These are phyloP conservation scores for Sarcophaga subvicina DNA, from an alignment of 2,888 invertebrate genomes.

Conservation along the genomic window DNA sequence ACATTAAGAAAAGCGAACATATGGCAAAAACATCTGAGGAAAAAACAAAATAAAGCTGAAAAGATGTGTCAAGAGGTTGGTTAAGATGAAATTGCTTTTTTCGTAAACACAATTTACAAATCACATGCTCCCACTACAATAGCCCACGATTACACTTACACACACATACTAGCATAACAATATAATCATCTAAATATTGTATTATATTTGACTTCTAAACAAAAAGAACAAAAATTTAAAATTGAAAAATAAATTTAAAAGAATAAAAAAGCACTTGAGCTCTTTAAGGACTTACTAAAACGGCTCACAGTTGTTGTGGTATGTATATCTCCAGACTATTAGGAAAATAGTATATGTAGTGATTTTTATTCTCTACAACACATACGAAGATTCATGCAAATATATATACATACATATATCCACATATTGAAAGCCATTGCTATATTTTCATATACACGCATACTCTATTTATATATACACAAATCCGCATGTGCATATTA, in stretches of 20 bases:
- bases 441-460: too few relatives aligned
- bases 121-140: neutral
- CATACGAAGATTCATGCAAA: neutral
- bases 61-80: constrained; percentile 10
- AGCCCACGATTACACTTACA: too few relatives aligned
- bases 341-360: constrained; percentile 41
- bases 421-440: too few relatives aligned
- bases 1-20: neutral
- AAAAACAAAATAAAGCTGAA: neutral
- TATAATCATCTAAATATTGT: constrained; percentile 26
- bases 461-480: too few relatives aligned
- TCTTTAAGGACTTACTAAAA: neutral
- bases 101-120: constrained; percentile 20
- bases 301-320: constrained; percentile 13
- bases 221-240: too few relatives aligned
- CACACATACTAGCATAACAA: neutral
- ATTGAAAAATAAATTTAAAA: too few relatives aligned
- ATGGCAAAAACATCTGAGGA: neutral
- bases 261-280: neutral
- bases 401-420: neutral
- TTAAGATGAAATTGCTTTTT: constrained; percentile 1
- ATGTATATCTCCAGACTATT: constrained; percentile 44
- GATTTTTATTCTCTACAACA: constrained; percentile 21
- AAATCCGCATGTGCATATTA: neutral
- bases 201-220: constrained; percentile 23